Evolutionary conservation across 2,888 invertebrate species (phyloP).

Genomic region (Imbricaverruca yamaguchii): DNA sequence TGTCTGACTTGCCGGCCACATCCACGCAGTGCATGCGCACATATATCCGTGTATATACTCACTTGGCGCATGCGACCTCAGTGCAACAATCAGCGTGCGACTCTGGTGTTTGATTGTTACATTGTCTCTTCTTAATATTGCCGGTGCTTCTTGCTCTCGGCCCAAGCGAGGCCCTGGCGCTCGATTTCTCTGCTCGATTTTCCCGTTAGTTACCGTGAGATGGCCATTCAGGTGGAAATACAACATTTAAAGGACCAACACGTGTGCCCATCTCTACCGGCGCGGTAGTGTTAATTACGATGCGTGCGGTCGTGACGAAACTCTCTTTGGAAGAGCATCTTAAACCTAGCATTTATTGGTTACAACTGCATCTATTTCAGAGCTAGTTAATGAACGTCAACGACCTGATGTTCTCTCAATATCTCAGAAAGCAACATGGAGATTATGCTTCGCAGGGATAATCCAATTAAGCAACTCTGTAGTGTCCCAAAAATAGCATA

Average conservation of each 20-base stretch:
- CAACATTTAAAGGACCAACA: neutral
- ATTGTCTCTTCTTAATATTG: neutral
- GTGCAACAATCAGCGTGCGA: neutral
- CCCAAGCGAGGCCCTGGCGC: neutral
- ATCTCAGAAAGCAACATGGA: too few species aligned
- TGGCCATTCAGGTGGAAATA: neutral
- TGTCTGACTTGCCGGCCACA: neutral
- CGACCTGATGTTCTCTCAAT: too few species aligned
- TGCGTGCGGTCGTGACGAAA: too few species aligned
- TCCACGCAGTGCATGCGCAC: neutral
- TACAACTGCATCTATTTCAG: too few species aligned
- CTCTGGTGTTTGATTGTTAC: neutral
- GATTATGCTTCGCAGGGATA: too few species aligned
- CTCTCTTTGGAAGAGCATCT: too few species aligned
- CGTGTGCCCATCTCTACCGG: too few species aligned
- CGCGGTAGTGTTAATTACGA: too few species aligned
- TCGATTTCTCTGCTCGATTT: neutral
- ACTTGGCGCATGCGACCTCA: neutral
- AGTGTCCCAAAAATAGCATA: too few species aligned
- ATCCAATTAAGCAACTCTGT: too few species aligned
- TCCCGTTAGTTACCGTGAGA: neutral
- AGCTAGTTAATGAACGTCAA: too few species aligned
- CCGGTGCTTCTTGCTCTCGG: neutral
- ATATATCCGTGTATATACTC: neutral
- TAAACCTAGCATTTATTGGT: too few species aligned